Percentiles rank a stretch among this genome's conserved stretches.
These are phyloP conservation scores for Camponotus vicinus DNA, from an alignment of 1,140 invertebrate species.

Conservation along the genomic window DNA sequence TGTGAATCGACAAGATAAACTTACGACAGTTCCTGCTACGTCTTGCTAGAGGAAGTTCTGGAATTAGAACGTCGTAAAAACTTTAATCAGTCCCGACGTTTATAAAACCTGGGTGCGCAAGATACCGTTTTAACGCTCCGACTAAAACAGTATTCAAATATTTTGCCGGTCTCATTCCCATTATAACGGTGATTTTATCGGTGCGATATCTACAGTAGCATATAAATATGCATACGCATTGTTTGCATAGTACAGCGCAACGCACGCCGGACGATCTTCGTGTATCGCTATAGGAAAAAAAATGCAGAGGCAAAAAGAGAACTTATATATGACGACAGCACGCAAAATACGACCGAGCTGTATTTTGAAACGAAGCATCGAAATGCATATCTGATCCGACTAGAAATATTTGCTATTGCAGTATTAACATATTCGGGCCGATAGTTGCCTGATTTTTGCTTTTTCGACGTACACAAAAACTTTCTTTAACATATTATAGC, in stretches of 20 bases:
- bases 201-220: conserved; percentile 6
- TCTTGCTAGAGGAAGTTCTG: conserved; percentile 13
- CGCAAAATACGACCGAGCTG: conserved; percentile 10
- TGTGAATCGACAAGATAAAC: conserved; percentile 35
- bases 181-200: conserved; percentile 53
- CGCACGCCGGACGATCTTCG: conserved; percentile 40
- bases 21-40: background rate
- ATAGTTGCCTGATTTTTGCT: background rate
- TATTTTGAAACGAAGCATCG: conserved; percentile 35
- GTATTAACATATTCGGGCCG: conserved; percentile 12
- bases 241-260: conserved; percentile 54
- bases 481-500: background rate
- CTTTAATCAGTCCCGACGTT: conserved; percentile 41
- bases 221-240: conserved; percentile 62
- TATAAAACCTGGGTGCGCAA: background rate
- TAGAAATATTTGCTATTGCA: conserved; percentile 21
- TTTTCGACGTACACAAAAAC: conserved; percentile 9
- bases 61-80: conserved; percentile 43
- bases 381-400: conserved; percentile 33
- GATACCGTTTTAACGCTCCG: too few relatives aligned
- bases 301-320: conserved; percentile 18
- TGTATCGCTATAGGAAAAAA: conserved; percentile 40
- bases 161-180: conserved; percentile 17
- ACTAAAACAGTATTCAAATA: conserved; percentile 28
- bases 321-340: conserved; percentile 14